These are phyloP conservation scores for Pachliopta kotzebuea DNA, from an alignment of 2,888 invertebrate species.

Conservation along the genomic window DNA sequence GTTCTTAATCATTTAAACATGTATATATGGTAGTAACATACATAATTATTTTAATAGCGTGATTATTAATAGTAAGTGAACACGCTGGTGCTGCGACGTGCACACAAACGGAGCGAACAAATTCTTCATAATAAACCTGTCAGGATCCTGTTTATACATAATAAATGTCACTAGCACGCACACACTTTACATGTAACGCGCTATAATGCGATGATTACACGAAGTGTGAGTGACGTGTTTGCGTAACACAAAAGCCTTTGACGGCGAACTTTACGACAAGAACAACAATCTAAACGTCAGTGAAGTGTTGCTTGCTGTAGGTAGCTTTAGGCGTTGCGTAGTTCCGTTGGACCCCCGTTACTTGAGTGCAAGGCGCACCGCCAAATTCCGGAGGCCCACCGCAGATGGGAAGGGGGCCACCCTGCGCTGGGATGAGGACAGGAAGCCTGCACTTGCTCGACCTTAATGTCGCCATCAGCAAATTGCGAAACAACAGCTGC, in stretches of 20 bases:
- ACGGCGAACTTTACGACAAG: conserved; percentile 32
- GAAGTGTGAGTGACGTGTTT: conserved; percentile 29
- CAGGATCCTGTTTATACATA: conserved; percentile 21
- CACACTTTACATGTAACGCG: conserved; percentile 21
- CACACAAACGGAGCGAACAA: conserved; percentile 9
- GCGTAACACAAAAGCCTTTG: conserved; percentile 30
- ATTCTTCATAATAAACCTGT: conserved; percentile 24
- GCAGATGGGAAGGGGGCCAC: conserved; percentile 47
- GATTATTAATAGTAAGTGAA: neutral
- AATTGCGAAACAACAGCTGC: conserved; percentile 76
- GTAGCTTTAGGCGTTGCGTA: conserved; percentile 14
- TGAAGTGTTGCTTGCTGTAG: conserved; percentile 34
- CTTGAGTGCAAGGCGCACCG: conserved; percentile 66
- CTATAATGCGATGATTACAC: conserved; percentile 29
- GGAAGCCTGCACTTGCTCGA: conserved; percentile 65
- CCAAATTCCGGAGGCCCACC: conserved; percentile 71
- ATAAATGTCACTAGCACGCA: conserved; percentile 25
- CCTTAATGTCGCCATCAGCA: conserved; percentile 77
- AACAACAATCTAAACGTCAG: conserved; percentile 33
- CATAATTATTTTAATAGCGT: neutral
- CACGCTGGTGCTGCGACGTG: neutral
- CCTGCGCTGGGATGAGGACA: conserved; percentile 36
- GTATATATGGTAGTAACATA: too few relatives aligned
- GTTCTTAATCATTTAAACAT: too few relatives aligned
- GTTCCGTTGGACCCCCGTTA: conserved; percentile 19